These are phyloP conservation scores for Elegia similella DNA, from an alignment of 2,888 invertebrate species.

Conservation along the genomic window DNA sequence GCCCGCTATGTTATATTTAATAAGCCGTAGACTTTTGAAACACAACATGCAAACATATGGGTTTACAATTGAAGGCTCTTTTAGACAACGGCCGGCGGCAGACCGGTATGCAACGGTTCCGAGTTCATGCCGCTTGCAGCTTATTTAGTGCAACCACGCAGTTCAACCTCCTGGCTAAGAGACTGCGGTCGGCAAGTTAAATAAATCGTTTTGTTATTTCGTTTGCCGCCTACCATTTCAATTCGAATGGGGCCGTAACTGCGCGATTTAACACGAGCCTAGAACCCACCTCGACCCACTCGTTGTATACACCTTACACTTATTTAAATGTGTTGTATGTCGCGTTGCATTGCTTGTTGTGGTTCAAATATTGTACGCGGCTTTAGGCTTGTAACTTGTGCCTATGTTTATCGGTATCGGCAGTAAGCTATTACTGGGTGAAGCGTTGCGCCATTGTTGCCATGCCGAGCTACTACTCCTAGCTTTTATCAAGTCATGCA, in stretches of 20 bases:
- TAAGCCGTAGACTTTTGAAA: neutral
- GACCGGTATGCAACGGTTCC: too few species aligned
- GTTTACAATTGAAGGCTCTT: neutral
- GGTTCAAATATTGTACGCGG: slow-evolving; percentile 3
- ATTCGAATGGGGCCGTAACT: neutral
- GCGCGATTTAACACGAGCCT: neutral
- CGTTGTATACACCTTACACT: neutral
- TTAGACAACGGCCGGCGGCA: too few species aligned
- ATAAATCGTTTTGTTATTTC: too few species aligned
- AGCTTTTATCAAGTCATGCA: slow-evolving; percentile 41
- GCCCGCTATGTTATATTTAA: neutral
- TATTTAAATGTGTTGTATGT: neutral
- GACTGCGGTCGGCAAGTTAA: too few species aligned
- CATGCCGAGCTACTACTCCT: slow-evolving; percentile 29
- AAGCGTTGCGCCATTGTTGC: slow-evolving; percentile 21
- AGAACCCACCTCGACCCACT: neutral
- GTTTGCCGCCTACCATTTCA: neutral
- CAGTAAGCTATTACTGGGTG: slow-evolving; percentile 5
- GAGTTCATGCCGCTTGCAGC: too few species aligned
- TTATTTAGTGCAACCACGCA: neutral
- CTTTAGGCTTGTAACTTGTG: slow-evolving; percentile 7
- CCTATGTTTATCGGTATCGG: slow-evolving; percentile 10
- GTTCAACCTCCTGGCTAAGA: neutral
- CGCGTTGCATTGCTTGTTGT: slow-evolving; percentile 4
- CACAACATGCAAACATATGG: neutral